These are phyloP conservation scores for Sylvia borin DNA, from an alignment of 2,797 vertebrate genomes.

Conservation along the genomic window DNA sequence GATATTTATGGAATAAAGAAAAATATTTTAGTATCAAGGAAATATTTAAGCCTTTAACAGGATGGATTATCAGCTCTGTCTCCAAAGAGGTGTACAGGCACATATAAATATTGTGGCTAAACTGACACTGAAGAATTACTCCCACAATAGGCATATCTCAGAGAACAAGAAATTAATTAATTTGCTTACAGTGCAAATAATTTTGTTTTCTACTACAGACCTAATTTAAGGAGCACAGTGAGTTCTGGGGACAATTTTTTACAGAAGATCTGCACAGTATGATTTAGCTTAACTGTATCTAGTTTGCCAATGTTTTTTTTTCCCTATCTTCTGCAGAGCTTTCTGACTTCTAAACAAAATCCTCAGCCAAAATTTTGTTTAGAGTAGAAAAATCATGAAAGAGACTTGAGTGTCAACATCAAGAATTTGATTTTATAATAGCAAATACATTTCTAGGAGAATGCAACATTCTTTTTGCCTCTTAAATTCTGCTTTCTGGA, in stretches of 20 bases:
- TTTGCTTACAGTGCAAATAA: not conserved
- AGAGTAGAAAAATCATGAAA: slow-evolving; percentile 7
- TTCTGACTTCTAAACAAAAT: slow-evolving; percentile 13
- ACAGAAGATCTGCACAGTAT: not conserved
- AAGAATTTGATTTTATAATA: slow-evolving; percentile 19
- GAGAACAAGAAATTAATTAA: not conserved
- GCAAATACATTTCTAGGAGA: not conserved
- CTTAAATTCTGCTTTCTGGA: slow-evolving; percentile 36
- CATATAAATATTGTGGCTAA: not conserved
- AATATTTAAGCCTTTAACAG: slow-evolving; percentile 8
- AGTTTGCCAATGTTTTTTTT: slow-evolving; percentile 30
- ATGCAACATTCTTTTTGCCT: not conserved
- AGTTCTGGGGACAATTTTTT: slow-evolving; percentile 19
- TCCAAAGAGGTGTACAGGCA: not conserved
- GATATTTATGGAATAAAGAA: slow-evolving; percentile 7
- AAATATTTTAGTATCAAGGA: not conserved
- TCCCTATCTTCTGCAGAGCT: not conserved
- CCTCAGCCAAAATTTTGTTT: not conserved
- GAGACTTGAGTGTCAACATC: not conserved
- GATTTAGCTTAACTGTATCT: slow-evolving; percentile 36
- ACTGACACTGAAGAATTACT: not conserved
- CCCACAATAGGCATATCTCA: not conserved
- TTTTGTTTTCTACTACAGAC: not conserved
- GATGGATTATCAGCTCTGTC: not conserved
- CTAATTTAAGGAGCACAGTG: not conserved